phyloP scores from a whole-genome alignment of 2,888 invertebrate species.

The Serripes groenlandicus region DNA sequence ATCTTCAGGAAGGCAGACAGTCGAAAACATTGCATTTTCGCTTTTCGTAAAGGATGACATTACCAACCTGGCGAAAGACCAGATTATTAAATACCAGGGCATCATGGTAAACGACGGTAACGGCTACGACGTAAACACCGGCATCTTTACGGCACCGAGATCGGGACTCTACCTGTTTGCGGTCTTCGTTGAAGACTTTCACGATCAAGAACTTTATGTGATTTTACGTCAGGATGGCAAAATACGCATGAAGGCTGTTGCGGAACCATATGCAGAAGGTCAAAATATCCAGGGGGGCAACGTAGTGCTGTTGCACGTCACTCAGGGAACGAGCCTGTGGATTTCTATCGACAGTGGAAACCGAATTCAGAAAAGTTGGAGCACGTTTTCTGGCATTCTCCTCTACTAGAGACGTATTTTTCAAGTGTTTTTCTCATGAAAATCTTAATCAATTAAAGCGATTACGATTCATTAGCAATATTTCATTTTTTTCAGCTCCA shows the following conservation, averaged over 20 bases:
- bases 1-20: slow-evolving; percentile 12
- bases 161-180: slow-evolving; percentile 4
- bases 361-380: neutral
- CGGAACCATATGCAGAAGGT: neutral
- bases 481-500: no score
- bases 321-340: neutral
- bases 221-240: neutral
- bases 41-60: slow-evolving; percentile 8
- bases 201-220: slow-evolving; percentile 4
- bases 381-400: neutral
- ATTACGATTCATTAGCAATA: no score
- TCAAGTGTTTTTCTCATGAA: no score
- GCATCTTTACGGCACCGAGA: slow-evolving; percentile 1
- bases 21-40: neutral
- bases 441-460: no score
- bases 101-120: slow-evolving; percentile 8
- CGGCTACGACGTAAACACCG: slow-evolving; percentile 6
- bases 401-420: no score
- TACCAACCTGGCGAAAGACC: neutral
- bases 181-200: neutral
- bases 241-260: neutral
- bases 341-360: neutral
- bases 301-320: slow-evolving; percentile 1
- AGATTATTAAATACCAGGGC: neutral
- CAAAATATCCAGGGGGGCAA: slow-evolving; percentile 8